These are phyloP conservation scores for Ceratitis capitata DNA, from an alignment of 1,140 invertebrate species.

Conservation along the genomic window DNA sequence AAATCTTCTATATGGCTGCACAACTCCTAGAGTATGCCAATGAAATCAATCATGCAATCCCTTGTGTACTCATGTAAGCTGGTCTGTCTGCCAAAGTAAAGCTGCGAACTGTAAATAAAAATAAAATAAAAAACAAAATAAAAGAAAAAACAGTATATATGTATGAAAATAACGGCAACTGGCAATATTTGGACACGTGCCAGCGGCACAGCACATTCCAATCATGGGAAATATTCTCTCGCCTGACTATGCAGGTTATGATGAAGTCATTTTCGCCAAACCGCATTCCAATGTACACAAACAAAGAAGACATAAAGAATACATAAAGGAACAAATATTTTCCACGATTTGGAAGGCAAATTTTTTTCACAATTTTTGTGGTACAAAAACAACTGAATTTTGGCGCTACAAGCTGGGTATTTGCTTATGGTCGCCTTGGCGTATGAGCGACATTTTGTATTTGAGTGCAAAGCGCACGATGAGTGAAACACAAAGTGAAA, in stretches of 20 bases:
- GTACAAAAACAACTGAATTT: background rate
- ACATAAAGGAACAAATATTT: background rate
- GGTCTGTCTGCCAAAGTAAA: background rate
- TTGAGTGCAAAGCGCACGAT: too few species aligned
- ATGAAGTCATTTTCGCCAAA: slow-evolving; percentile 5
- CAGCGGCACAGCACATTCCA: slow-evolving; percentile 10
- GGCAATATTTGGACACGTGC: slow-evolving; percentile 21
- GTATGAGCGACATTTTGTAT: background rate
- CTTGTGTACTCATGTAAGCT: background rate
- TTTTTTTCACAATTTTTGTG: background rate
- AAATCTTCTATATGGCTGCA: too few species aligned
- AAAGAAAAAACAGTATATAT: background rate
- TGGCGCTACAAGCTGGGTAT: background rate
- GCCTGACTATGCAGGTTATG: background rate
- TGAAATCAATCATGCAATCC: too few species aligned
- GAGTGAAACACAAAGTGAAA: too few species aligned
- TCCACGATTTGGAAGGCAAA: background rate
- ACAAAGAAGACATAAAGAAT: too few species aligned
- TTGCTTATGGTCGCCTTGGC: background rate
- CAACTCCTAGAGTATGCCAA: too few species aligned
- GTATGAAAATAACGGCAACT: background rate
- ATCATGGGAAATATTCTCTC: background rate
- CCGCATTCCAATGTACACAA: background rate
- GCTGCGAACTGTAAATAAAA: too few species aligned
- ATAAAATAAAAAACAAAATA: background rate